phyloP scores from a whole-genome alignment of 2,888 invertebrate species.

The Desoria tigrina region DNA sequence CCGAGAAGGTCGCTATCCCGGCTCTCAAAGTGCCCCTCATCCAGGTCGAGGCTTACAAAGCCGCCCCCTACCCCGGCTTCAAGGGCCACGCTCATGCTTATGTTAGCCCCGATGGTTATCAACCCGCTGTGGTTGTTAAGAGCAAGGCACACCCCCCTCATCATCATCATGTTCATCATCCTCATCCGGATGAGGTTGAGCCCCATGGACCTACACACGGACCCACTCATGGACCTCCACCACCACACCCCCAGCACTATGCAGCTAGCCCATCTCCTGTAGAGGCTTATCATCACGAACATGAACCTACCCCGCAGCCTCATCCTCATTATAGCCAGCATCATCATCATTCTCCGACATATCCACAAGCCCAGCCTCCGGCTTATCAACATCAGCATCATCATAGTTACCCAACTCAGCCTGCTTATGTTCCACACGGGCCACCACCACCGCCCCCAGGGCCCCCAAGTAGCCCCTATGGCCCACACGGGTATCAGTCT shows the following conservation, averaged over 20 bases:
- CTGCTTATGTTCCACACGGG: background rate
- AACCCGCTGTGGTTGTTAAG: constrained; percentile 17
- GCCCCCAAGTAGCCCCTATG: no score
- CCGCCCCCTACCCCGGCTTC: background rate
- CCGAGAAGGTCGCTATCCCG: constrained; percentile 8
- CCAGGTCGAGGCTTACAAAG: constrained; percentile 19
- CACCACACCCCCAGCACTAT: constrained; percentile 8
- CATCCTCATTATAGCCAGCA: background rate
- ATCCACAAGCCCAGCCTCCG: constrained; percentile 10
- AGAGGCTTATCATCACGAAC: constrained; percentile 9
- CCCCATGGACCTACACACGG: background rate
- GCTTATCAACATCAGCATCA: constrained; percentile 9
- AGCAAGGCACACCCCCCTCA: background rate
- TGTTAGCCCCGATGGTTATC: constrained; percentile 11
- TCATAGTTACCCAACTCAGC: background rate
- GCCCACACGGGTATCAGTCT: no score
- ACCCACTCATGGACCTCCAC: background rate
- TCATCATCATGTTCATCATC: constrained; percentile 13
- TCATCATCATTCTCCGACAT: background rate
- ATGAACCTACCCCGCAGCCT: background rate
- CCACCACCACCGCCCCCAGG: background rate
- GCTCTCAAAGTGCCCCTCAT: constrained; percentile 15
- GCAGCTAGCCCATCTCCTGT: background rate
- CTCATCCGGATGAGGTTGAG: constrained; percentile 16
- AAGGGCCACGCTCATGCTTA: constrained; percentile 1